Conservation (phyloP, 2,113 vertebrate species). For the Neoarius graeffei region DNA sequence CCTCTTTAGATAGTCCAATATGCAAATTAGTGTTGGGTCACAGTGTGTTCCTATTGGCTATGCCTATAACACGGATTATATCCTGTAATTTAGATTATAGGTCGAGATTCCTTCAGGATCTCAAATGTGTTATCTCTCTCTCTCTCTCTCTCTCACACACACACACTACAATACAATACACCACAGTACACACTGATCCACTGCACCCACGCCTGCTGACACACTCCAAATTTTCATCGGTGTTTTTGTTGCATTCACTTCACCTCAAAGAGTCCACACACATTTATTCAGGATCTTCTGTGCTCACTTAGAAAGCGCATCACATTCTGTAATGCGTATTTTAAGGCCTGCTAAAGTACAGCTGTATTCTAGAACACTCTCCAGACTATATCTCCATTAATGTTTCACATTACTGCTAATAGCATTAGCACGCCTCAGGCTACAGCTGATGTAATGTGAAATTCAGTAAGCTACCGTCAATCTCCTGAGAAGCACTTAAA, state of each 20-base stretch:
- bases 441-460: conserved; percentile 27
- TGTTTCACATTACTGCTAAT: conserved; percentile 36
- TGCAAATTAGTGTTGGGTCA: conserved; percentile 4
- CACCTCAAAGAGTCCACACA: not conserved
- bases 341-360: not conserved
- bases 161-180: not conserved
- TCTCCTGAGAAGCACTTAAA: conserved; percentile 1
- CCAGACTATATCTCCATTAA: conserved; percentile 18
- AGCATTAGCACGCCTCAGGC: conserved; percentile 13
- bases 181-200: not conserved
- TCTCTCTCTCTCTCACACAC: not conserved
- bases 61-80: not conserved
- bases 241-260: not conserved
- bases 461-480: conserved; percentile 15
- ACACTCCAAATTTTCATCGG: not conserved
- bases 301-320: not conserved
- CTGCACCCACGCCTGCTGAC: not conserved
- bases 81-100: not conserved
- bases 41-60: not conserved
- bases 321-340: not conserved
- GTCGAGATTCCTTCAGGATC: not conserved
- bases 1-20: conserved; percentile 14
- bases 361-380: not conserved
- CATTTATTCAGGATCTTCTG: not conserved
- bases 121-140: too few relatives aligned